A percentile compares a stretch with the other conserved stretches of the same genome.
Evolutionary conservation across 2,888 invertebrate genomes (phyloP).

Genomic region (Patella depressa): DNA sequence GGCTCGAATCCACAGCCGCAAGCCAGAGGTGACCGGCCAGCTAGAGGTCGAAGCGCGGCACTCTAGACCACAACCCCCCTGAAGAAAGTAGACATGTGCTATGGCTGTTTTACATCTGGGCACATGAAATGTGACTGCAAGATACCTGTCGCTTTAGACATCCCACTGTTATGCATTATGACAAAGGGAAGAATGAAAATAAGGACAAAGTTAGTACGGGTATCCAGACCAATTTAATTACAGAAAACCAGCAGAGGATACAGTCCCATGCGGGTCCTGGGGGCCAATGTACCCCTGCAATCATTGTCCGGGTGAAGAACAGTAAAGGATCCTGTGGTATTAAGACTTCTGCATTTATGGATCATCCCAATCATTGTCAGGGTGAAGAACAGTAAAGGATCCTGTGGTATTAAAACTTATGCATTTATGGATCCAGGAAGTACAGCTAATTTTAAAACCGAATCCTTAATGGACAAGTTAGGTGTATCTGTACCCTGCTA

Average conservation of each 20-base stretch:
- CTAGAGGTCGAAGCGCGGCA: too few relatives aligned
- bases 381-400: conserved; percentile 8
- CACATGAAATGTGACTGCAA: too few relatives aligned
- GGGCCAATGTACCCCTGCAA: conserved; percentile 19
- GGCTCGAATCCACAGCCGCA: too few relatives aligned
- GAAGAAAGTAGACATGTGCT: not conserved
- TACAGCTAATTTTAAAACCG: conserved; percentile 25
- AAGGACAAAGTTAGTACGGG: not conserved
- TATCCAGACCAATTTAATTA: not conserved
- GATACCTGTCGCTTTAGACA: conserved; percentile 1
- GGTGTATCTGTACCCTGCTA: not conserved
- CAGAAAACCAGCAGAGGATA: not conserved
- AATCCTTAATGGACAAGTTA: conserved; percentile 9
- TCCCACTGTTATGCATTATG: not conserved
- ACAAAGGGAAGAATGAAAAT: not conserved
- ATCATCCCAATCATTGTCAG: conserved; percentile 23
- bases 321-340: conserved; percentile 4
- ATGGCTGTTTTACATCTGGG: not conserved
- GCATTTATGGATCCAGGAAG: conserved; percentile 28
- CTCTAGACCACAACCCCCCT: not conserved
- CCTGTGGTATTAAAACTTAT: conserved; percentile 13
- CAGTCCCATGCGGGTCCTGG: conserved; percentile 4
- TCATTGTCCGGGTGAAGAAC: conserved; percentile 15
- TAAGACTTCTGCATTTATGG: conserved; percentile 22
- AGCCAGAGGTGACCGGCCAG: too few relatives aligned